Base-by-base conservation (phyloP, 2,888 invertebrate species). In the Metellina segmentata region DNA sequence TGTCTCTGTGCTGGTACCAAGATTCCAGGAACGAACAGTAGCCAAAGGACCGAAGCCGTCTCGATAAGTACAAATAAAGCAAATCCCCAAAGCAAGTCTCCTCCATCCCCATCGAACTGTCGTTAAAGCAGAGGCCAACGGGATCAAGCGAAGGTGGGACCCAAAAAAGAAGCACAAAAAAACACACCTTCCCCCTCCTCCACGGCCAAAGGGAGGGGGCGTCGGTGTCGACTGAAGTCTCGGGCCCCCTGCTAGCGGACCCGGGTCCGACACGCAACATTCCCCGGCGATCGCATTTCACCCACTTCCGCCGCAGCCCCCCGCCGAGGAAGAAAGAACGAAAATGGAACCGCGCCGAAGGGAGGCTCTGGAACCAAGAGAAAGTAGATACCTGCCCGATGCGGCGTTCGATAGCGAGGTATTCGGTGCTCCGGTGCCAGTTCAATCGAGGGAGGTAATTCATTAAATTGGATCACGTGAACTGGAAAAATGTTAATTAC, bases 401-500 rank as follows among this genome's bases (percentile, higher is more conserved):
- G 34, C 34, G 53, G 34, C 34, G 34, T 34, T 20, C 34, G 87
- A 87, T 81, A 87, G 49, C 53, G 81, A 79, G 9, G 20, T 34
- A 51, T 87, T 78, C 77, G 20, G 16, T 9, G 34, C 20, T 69
- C 48, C 70, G 9, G 1, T 70, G 6, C 9, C 20, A 77, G 85
- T 69, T 85, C 85, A 85, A 69, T 77, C 51, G 52, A 8, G 19
- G 49, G n/a, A 61, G 61, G 49, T 88, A 81, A 81, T 88, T 81
- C 88, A 88, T 88, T 88, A 88, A 81, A 88, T 81, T 88, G 88
- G 49, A 69, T 61, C 72, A 74, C 74, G 52, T 88, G 88, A 81
- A 74, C 74, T 74, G 81, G 87, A 88, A 88, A 88, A 88, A 88
- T 88, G 81, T 88, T 88, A 88, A 88, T 87, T 81, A 81, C 52